phyloP scores from a whole-genome alignment of 2,113 vertebrate genomes.

The Rhinoptilus africanus region DNA sequence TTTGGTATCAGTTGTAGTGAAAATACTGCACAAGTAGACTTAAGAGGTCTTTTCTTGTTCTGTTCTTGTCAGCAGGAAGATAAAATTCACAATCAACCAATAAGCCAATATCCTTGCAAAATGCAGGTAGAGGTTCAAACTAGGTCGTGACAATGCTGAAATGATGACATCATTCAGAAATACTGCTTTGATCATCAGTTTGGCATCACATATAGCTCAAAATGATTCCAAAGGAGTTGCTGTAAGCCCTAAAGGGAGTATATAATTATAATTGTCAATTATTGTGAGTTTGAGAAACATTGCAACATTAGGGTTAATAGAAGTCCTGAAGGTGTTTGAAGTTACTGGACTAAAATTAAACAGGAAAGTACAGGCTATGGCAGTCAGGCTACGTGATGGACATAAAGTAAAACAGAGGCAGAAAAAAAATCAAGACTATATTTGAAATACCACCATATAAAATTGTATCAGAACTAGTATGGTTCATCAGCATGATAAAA shows the following conservation, averaged over 20 bases:
- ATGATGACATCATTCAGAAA: background rate
- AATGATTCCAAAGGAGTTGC: background rate
- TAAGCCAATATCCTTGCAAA: background rate
- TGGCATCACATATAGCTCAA: background rate
- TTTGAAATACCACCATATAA: background rate
- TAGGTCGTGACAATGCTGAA: background rate
- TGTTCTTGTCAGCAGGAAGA: background rate
- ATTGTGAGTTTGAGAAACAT: background rate
- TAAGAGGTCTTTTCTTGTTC: background rate
- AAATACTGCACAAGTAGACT: background rate
- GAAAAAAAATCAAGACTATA: background rate
- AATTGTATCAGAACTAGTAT: background rate
- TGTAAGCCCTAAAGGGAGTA: background rate
- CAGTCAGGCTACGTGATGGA: background rate
- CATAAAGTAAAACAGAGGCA: background rate
- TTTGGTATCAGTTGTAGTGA: background rate
- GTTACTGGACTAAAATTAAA: background rate
- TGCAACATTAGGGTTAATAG: background rate
- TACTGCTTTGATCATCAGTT: background rate
- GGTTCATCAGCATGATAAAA: background rate
- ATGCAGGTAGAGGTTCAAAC: background rate
- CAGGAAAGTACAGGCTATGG: background rate
- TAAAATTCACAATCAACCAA: background rate
- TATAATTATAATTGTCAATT: background rate
- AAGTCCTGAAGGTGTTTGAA: background rate